Evolutionary conservation across 2,797 vertebrate genomes (phyloP).

Genomic region (Borostomias antarcticus): DNA sequence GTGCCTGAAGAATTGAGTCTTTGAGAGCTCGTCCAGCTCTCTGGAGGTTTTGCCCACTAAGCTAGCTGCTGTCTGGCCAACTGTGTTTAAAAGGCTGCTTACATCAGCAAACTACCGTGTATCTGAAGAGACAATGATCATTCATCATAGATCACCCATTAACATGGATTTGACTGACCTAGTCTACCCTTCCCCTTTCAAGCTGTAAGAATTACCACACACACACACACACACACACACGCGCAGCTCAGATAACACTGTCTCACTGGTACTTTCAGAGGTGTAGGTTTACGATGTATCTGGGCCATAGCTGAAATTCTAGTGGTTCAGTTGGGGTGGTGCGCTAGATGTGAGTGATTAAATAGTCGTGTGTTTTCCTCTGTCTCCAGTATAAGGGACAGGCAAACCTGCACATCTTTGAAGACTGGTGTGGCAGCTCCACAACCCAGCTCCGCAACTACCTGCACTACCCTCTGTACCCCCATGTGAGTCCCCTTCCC

Average conservation of each 20-base stretch:
- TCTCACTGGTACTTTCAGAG: constrained; percentile 44
- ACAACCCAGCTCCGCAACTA: constrained; percentile 84
- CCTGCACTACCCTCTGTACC: constrained; percentile 89
- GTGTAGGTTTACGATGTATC: constrained; percentile 56
- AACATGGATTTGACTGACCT: neutral
- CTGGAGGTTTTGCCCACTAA: too few relatives aligned
- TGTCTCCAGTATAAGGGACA: constrained; percentile 81
- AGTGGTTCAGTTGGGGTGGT: constrained; percentile 3
- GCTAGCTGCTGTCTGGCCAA: too few relatives aligned
- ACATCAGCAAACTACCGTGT: constrained; percentile 35
- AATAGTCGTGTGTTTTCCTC: neutral
- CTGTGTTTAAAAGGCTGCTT: constrained; percentile 17
- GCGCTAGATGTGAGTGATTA: constrained; percentile 11
- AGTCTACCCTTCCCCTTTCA: neutral
- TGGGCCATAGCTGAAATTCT: constrained; percentile 26
- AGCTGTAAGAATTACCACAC: neutral
- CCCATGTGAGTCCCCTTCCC: constrained; percentile 84
- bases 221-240: constrained; percentile 3
- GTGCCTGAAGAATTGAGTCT: too few relatives aligned
- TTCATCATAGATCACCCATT: neutral
- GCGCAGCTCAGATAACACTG: constrained; percentile 44
- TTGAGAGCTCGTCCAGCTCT: too few relatives aligned
- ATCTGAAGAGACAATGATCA: constrained; percentile 13
- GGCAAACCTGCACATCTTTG: constrained; percentile 92
- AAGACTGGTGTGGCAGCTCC: constrained; percentile 95